Conservation (phyloP, 2,797 vertebrate species). For the Myotis daubentonii region DNA sequence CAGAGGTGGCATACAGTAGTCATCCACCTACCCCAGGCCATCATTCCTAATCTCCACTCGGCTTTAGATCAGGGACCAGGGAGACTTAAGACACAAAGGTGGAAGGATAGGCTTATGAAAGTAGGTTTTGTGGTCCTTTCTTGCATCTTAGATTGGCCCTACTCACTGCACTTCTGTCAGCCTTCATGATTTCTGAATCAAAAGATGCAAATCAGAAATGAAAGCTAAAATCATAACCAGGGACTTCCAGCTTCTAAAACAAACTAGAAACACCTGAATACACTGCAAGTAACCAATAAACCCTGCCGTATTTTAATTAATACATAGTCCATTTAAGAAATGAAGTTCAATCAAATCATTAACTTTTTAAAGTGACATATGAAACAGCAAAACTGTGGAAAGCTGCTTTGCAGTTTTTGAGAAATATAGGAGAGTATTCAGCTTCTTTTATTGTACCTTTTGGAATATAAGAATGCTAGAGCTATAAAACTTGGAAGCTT, state of each 20-base stretch:
- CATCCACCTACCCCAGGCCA: not conserved
- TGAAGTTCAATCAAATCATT: conserved; percentile 38
- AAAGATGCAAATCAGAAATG: conserved; percentile 17
- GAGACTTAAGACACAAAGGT: not conserved
- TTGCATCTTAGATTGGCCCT: not conserved
- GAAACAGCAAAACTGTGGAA: conserved; percentile 52
- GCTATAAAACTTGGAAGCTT: conserved; percentile 71
- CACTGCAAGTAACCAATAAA: not conserved
- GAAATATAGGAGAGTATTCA: conserved; percentile 52
- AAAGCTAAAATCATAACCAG: conserved; percentile 25
- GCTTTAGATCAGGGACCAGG: not conserved
- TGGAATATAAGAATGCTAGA: conserved; percentile 72
- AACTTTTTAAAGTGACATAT: conserved; percentile 21
- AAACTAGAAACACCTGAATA: conserved; percentile 35
- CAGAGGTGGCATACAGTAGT: not conserved
- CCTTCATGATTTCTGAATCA: not conserved
- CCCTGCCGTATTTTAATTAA: not conserved
- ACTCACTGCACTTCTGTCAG: not conserved
- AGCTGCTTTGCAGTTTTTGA: conserved; percentile 49
- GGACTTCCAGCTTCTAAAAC: conserved; percentile 17
- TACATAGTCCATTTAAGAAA: conserved; percentile 6
- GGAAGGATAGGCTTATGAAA: not conserved
- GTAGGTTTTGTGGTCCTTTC: not conserved
- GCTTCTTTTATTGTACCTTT: conserved; percentile 75
- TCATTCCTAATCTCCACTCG: not conserved